These are phyloP conservation scores for Moxostoma hubbsi DNA, from an alignment of 2,797 vertebrate species.

Conservation along the genomic window DNA sequence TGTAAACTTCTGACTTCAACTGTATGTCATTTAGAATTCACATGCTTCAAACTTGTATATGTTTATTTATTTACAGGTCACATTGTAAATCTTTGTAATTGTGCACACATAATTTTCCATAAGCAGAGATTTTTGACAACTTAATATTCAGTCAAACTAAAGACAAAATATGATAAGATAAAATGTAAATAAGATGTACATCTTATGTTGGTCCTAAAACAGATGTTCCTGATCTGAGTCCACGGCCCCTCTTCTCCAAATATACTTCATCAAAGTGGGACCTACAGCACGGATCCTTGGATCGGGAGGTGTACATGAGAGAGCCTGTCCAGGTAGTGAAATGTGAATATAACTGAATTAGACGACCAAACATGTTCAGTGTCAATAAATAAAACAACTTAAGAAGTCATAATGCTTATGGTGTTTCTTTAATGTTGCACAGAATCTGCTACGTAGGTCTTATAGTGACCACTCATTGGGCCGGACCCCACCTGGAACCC, in stretches of 20 bases:
- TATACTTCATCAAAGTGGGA: constrained; percentile 59
- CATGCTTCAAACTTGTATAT: too few species aligned
- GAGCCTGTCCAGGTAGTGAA: constrained; percentile 61
- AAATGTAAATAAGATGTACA: too few species aligned
- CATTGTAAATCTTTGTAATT: too few species aligned
- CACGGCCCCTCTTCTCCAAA: constrained; percentile 64
- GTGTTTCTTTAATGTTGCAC: neutral
- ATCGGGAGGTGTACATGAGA: constrained; percentile 35
- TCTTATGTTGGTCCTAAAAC: neutral
- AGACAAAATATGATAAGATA: too few species aligned
- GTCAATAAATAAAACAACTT: neutral
- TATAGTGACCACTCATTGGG: constrained; percentile 71
- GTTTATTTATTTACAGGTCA: too few species aligned
- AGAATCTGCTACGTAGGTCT: constrained; percentile 72
- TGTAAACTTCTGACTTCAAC: too few species aligned
- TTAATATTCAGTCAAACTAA: too few species aligned
- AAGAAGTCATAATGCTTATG: too few species aligned
- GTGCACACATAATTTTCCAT: too few species aligned
- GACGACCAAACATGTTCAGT: neutral
- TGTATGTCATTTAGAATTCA: too few species aligned
- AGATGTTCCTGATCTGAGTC: constrained; percentile 70
- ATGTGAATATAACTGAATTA: neutral
- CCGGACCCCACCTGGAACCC: constrained; percentile 62
- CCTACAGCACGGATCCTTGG: constrained; percentile 38
- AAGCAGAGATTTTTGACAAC: too few species aligned